Percentiles rank a stretch among this genome's conserved stretches.
These are phyloP conservation scores for Grammomys surdaster DNA, from an alignment of 2,113 vertebrate species.

Conservation along the genomic window DNA sequence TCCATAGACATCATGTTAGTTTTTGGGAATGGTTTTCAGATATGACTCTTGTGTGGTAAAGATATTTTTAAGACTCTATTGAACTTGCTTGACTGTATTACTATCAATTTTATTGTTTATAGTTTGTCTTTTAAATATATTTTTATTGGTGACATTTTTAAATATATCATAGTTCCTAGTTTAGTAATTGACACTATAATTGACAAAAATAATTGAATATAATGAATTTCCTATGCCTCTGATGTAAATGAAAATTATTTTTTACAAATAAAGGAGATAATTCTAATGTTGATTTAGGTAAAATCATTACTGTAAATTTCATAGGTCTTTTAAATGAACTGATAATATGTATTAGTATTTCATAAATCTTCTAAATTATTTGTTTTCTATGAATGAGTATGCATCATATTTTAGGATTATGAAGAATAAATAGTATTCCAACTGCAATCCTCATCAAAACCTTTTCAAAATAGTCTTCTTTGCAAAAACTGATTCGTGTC, in stretches of 20 bases:
- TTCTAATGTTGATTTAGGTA: neutral
- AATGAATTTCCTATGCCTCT: neutral
- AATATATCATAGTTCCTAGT: neutral
- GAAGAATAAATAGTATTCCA: neutral
- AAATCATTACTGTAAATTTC: conserved; percentile 20
- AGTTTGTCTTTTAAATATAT: neutral
- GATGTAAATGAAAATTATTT: neutral
- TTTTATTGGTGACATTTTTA: neutral
- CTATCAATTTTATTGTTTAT: neutral
- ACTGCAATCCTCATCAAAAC: neutral
- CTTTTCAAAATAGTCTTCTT: conserved; percentile 5
- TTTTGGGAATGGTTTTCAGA: neutral
- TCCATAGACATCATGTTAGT: rapidly evolving
- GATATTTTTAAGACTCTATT: neutral
- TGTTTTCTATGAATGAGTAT: conserved; percentile 1
- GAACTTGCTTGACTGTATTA: neutral
- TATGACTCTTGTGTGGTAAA: rapidly evolving
- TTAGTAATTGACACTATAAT: neutral
- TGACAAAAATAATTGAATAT: neutral
- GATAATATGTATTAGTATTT: neutral
- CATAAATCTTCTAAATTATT: neutral
- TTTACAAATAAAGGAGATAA: conserved; percentile 1
- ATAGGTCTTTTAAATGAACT: neutral
- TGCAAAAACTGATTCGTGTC: neutral
- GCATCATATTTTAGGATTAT: neutral